These are phyloP conservation scores for Petrolisthes cinctipes DNA, from an alignment of 2,888 invertebrate genomes.

Conservation along the genomic window DNA sequence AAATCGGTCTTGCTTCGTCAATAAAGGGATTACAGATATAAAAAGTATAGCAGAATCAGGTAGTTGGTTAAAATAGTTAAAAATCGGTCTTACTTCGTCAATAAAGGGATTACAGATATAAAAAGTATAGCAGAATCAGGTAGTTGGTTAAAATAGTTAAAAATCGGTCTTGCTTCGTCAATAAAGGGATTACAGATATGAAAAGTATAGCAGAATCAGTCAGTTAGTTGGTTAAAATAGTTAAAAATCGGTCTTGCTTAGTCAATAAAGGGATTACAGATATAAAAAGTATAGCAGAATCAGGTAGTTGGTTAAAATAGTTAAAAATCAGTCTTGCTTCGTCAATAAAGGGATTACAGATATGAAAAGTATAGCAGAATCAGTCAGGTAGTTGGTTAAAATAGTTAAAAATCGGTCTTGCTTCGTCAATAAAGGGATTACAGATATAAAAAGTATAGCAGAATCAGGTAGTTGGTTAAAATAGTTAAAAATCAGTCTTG, in stretches of 20 bases:
- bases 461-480: neutral
- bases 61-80: conserved; percentile 18
- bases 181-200: no score
- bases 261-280: neutral
- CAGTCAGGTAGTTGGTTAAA: conserved; percentile 11
- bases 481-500: neutral
- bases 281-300: neutral
- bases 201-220: neutral
- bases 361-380: no score
- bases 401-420: no score
- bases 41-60: neutral
- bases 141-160: neutral
- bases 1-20: neutral
- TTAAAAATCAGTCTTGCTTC: neutral
- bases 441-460: neutral
- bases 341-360: no score
- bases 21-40: no score
- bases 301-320: neutral
- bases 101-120: neutral
- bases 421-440: no score
- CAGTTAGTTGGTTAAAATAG: conserved; percentile 15
- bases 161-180: neutral
- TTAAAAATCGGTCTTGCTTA: no score
- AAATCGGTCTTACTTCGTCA: no score
- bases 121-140: neutral